These are phyloP conservation scores for Silurus lanzhouensis DNA, from an alignment of 2,797 vertebrate genomes.

Conservation along the genomic window DNA sequence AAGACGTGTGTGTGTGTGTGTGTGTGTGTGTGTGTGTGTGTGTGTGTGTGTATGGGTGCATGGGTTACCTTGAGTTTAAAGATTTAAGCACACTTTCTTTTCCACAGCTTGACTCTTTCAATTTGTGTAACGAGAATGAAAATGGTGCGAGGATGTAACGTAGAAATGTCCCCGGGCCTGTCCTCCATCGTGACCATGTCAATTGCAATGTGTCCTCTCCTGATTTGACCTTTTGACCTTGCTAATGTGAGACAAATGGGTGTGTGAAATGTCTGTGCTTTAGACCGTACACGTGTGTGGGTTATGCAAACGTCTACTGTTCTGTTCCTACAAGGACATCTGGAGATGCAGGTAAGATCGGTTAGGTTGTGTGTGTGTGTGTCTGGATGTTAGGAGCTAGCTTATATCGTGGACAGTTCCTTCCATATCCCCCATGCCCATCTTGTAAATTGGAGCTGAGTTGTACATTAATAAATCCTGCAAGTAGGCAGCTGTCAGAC, in stretches of 20 bases:
- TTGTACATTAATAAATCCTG: constrained; percentile 94
- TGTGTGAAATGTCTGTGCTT: no score
- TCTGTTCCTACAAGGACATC: constrained; percentile 50
- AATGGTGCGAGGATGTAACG: neutral
- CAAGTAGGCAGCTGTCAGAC: constrained; percentile 72
- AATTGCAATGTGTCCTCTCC: constrained; percentile 23
- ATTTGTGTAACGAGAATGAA: neutral
- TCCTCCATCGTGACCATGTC: constrained; percentile 5
- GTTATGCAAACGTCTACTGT: constrained; percentile 35
- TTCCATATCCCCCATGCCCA: constrained; percentile 23
- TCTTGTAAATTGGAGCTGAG: constrained; percentile 84
- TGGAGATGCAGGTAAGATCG: constrained; percentile 59
- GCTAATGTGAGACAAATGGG: neutral
- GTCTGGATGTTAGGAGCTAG: constrained; percentile 52
- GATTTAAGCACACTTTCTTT: constrained; percentile 25
- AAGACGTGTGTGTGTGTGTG: neutral
- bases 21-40: neutral
- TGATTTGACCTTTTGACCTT: constrained; percentile 3
- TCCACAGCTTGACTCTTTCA: constrained; percentile 18
- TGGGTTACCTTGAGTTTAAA: neutral
- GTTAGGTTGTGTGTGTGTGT: constrained; percentile 29
- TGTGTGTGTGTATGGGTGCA: neutral
- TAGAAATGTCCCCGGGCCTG: neutral
- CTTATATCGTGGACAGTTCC: constrained; percentile 68
- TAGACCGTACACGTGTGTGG: neutral